A percentile compares a stretch with the other conserved stretches of the same genome.
Evolutionary conservation across 2,888 invertebrate genomes (phyloP).

Genomic region (Idaea aversata): DNA sequence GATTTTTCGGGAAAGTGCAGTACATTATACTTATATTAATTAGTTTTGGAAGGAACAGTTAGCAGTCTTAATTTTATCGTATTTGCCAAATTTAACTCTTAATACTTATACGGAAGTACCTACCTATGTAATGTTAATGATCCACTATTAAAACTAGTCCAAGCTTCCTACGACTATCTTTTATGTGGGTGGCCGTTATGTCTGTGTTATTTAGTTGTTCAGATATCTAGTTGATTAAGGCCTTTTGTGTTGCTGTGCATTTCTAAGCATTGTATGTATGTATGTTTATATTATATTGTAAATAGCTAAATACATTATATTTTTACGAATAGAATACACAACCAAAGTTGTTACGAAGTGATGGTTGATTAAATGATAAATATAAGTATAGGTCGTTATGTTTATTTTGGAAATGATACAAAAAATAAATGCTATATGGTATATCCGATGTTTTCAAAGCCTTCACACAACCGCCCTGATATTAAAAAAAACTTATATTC

Average conservation of each 20-base stretch:
- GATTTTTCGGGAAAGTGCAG: constrained; percentile 43
- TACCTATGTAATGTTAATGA: constrained; percentile 17
- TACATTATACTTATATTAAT: constrained; percentile 28
- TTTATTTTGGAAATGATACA: constrained; percentile 72
- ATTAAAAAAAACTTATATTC: constrained; percentile 72
- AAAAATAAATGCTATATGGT: constrained; percentile 57
- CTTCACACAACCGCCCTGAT: constrained; percentile 76
- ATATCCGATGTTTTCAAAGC: constrained; percentile 66
- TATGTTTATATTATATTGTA: constrained; percentile 76
- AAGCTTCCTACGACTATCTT: constrained; percentile 44
- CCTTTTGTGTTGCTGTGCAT: constrained; percentile 79
- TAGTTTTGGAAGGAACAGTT: constrained; percentile 29
- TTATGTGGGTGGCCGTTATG: constrained; percentile 68
- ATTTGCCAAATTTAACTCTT: constrained; percentile 15
- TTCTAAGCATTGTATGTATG: constrained; percentile 82
- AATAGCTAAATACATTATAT: constrained; percentile 78
- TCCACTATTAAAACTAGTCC: constrained; percentile 46
- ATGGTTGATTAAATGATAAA: constrained; percentile 80
- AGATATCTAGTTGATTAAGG: constrained; percentile 64
- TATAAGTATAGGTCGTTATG: constrained; percentile 75
- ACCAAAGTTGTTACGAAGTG: constrained; percentile 82
- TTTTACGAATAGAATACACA: constrained; percentile 81
- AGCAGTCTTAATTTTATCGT: constrained; percentile 12
- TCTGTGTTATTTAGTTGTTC: constrained; percentile 78
- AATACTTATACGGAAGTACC: not conserved